Percentiles rank a stretch among this genome's conserved stretches.
Conservation (phyloP, 2,113 vertebrate species). For the Talpa occidentalis region DNA sequence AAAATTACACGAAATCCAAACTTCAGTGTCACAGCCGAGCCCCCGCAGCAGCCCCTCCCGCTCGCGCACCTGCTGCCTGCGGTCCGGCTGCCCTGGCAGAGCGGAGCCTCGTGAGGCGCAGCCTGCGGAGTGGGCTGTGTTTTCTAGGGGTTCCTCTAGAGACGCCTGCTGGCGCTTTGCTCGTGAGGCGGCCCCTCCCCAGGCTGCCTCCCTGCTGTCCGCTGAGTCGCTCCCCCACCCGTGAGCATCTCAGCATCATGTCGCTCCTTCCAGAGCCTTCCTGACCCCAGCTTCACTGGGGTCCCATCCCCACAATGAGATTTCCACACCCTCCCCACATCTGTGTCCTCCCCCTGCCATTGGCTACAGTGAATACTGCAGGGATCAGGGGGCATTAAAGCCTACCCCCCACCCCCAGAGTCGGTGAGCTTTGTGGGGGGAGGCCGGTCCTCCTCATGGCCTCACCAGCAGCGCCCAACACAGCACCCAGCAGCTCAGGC, state of each 20-base stretch:
- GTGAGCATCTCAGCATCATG: background rate
- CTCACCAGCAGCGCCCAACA: background rate
- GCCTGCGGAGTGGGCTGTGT: background rate
- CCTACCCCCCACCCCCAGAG: background rate
- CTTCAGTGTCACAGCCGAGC: background rate
- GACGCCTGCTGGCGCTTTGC: background rate
- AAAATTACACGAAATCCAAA: background rate
- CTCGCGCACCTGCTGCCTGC: background rate
- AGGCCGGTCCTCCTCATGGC: fast-evolving
- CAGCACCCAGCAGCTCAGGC: background rate
- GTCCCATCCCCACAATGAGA: too few species aligned
- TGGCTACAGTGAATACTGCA: background rate
- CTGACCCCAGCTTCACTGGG: background rate
- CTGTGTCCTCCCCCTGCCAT: too few species aligned
- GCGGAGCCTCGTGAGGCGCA: background rate
- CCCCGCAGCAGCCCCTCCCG: too few species aligned
- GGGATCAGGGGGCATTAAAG: background rate
- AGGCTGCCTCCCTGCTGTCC: background rate
- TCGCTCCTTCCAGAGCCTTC: background rate
- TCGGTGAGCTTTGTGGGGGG: too few species aligned
- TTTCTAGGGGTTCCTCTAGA: background rate
- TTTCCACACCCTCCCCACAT: fast-evolving
- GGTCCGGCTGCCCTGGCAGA: too few species aligned
- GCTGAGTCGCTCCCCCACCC: fast-evolving
- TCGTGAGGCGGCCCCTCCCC: fast-evolving